These are phyloP conservation scores for Atta colombica DNA, from an alignment of 1,140 invertebrate genomes.

Conservation along the genomic window DNA sequence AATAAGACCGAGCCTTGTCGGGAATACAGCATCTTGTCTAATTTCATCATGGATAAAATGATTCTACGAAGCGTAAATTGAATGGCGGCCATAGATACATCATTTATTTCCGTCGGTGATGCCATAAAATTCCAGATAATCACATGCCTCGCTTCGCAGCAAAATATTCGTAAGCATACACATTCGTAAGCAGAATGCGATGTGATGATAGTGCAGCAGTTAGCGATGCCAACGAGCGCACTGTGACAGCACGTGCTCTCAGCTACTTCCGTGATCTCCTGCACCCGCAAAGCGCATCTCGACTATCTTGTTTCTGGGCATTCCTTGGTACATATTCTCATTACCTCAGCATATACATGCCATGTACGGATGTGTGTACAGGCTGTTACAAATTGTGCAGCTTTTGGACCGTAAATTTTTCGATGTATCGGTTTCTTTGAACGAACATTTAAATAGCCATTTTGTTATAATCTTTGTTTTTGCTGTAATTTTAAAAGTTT, in stretches of 20 bases:
- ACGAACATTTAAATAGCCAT: neutral
- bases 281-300: slow-evolving; percentile 61
- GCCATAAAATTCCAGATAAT: slow-evolving; percentile 46
- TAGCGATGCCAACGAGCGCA: slow-evolving; percentile 51
- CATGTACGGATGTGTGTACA: neutral
- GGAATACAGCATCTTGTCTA: no score
- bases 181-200: slow-evolving; percentile 54
- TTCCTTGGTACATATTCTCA: slow-evolving; percentile 62
- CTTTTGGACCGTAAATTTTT: neutral
- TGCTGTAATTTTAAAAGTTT: neutral
- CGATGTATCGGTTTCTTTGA: neutral
- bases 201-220: slow-evolving; percentile 71
- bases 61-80: no score
- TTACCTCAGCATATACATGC: slow-evolving; percentile 53
- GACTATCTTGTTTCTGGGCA: slow-evolving; percentile 65
- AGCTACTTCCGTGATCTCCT: slow-evolving; percentile 64
- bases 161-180: slow-evolving; percentile 58
- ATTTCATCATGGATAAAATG: no score
- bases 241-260: slow-evolving; percentile 48
- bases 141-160: slow-evolving; percentile 12
- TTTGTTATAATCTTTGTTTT: neutral
- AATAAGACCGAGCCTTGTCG: no score
- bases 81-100: no score
- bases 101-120: neutral
- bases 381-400: neutral